phyloP scores from a whole-genome alignment of 2,113 vertebrate species.

The Halcyon malimbica region DNA sequence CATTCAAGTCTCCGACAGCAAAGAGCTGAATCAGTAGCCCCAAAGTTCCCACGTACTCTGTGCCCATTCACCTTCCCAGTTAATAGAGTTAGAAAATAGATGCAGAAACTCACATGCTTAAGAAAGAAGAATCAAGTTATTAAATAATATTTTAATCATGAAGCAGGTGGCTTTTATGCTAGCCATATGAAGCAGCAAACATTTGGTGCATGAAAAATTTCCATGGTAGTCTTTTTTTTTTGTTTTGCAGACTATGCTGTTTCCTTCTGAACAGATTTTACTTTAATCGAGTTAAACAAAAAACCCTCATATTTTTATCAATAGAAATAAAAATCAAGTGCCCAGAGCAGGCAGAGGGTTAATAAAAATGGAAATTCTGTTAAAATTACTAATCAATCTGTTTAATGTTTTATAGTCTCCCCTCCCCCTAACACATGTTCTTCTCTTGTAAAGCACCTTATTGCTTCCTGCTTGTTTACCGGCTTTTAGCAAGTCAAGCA shows the following conservation, averaged over 20 bases:
- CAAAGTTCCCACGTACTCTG: accelerated
- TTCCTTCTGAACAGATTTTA: background rate
- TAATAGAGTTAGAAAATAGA: background rate
- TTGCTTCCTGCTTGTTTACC: slow-evolving; percentile 49
- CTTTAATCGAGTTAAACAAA: background rate
- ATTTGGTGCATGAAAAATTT: background rate
- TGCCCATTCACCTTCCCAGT: background rate
- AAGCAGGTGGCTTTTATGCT: background rate
- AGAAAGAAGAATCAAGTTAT: background rate
- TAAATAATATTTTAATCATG: background rate
- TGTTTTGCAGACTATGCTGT: background rate
- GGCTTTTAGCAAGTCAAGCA: slow-evolving; percentile 53
- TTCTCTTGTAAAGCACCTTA: slow-evolving; percentile 46
- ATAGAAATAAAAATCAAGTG: background rate
- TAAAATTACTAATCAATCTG: slow-evolving; percentile 36
- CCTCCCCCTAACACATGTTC: slow-evolving; percentile 34
- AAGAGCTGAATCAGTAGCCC: background rate
- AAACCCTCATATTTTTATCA: background rate
- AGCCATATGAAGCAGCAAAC: background rate
- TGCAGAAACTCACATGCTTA: background rate
- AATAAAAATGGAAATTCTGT: slow-evolving; percentile 27
- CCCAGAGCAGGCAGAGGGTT: background rate
- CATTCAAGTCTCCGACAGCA: background rate
- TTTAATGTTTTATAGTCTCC: slow-evolving; percentile 29
- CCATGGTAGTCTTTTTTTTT: background rate